Evolutionary conservation across 2,113 vertebrate species (phyloP), one percentile per base, ranked within the genome.

Genomic region (Trematocara unimaculatum): DNA sequence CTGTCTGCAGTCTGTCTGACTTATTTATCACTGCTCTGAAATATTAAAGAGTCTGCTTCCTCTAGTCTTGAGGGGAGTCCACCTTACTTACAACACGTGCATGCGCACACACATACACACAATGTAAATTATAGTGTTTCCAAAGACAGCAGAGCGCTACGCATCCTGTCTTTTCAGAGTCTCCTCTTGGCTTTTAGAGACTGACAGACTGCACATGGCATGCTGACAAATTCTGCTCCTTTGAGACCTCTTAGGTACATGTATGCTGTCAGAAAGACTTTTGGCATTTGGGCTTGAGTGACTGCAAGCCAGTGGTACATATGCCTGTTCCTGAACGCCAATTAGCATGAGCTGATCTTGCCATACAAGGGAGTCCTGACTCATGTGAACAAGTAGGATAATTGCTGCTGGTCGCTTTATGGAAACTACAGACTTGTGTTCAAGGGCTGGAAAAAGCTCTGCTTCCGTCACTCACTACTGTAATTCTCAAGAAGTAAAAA

Each of bases 21-120:
- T 96, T 95, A 95, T 96, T 96, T 95, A 96, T 96, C 93, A 92
- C 90, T 84, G 84, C 88, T 92, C 83, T 96, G 90, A 95, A 96
- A 96, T 96, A 96, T 96, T 95, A 91, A 96, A 91, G 85, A 92
- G 92, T 91, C 89, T 91, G 83, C 90, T 90, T 88, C 93, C 86
- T 93, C 58, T 88, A 35, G 78, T 92, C 91, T 93, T 62, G 83
- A 92, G 85, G 87, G 86, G 72, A 93, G 93, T 83, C 90, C 85
- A 81, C 33, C 18, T 92, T 91, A 87, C 86, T 92, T 86, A 79
- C 54, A 87, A 84, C 82, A 77, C 81, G 7, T 33, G 74, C 33
- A 49, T 42, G n/a, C 45, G 6, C 60, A 18, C 35, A 54, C 15
- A 49, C 20, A 74, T 47, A 84, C 60, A 55, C 26, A 29, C 60